phyloP scores from a whole-genome alignment of 2,113 vertebrate species.

The Takifugu bimaculatus region DNA sequence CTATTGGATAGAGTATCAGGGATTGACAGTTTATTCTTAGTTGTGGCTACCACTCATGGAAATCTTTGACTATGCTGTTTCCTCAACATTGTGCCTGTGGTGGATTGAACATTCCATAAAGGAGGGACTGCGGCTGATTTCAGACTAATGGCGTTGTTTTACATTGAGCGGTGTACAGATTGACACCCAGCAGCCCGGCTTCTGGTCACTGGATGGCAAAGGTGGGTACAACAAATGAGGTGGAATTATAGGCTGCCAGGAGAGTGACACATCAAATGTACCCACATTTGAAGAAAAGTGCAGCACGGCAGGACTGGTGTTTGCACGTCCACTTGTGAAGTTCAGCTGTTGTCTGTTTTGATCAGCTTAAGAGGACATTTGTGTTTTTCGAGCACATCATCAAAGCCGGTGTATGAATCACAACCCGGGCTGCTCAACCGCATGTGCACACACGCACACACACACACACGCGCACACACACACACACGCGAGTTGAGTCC shows the following conservation, averaged over 20 bases:
- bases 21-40: slow-evolving; percentile 57
- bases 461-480: slow-evolving; percentile 7
- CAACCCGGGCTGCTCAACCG: too few relatives aligned
- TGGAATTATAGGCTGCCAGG: slow-evolving; percentile 31
- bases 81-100: slow-evolving; percentile 10
- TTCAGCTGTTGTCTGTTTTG: slow-evolving; percentile 29
- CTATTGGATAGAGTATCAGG: slow-evolving; percentile 44
- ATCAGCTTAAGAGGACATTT: slow-evolving; percentile 15
- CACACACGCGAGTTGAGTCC: neutral
- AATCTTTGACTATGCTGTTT: slow-evolving; percentile 42
- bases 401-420: slow-evolving; percentile 7
- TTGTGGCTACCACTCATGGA: slow-evolving; percentile 32
- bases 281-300: slow-evolving; percentile 8
- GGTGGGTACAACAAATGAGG: slow-evolving; percentile 41
- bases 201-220: slow-evolving; percentile 35
- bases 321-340: slow-evolving; percentile 19
- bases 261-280: slow-evolving; percentile 21
- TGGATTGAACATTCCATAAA: slow-evolving; percentile 34
- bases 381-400: slow-evolving; percentile 9
- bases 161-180: slow-evolving; percentile 38
- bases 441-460: slow-evolving; percentile 4
- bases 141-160: slow-evolving; percentile 43
- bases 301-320: slow-evolving; percentile 13
- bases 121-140: slow-evolving; percentile 54
- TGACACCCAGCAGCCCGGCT: slow-evolving; percentile 46